These are phyloP conservation scores for Opisthocomus hoazin DNA, from an alignment of 2,113 vertebrate species.

Conservation along the genomic window DNA sequence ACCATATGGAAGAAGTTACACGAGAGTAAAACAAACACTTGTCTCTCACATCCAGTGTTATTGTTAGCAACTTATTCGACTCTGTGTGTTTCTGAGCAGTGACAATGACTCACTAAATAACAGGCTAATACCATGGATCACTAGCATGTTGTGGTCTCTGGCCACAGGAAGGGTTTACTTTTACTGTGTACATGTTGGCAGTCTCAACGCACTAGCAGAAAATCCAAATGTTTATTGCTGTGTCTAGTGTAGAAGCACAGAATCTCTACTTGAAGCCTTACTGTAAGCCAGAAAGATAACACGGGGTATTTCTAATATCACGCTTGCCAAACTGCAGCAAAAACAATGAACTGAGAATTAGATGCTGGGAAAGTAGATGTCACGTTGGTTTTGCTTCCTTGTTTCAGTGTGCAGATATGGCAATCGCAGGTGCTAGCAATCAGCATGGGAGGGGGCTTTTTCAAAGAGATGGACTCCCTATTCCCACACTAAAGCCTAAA, in stretches of 20 bases:
- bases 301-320: not conserved
- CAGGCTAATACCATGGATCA: not conserved
- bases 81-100: not conserved
- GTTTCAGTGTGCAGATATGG: fast-evolving
- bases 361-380: not conserved
- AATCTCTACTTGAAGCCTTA: not conserved
- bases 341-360: not conserved
- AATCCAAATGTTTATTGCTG: constrained; percentile 19
- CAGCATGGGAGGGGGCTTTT: not conserved
- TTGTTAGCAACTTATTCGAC: constrained; percentile 1
- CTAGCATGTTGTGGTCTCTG: constrained; percentile 4
- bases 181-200: constrained; percentile 9
- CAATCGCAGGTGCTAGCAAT: not conserved
- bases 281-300: not conserved
- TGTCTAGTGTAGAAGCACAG: not conserved
- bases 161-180: constrained; percentile 35
- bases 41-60: constrained; percentile 29
- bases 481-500: not conserved
- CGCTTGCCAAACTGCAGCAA: not conserved
- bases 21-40: constrained; percentile 29
- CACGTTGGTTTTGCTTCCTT: not conserved
- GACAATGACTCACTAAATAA: constrained; percentile 1
- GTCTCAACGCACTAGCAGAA: not conserved
- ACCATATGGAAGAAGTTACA: constrained; percentile 39
- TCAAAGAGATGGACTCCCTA: not conserved